phyloP scores from a whole-genome alignment of 2,797 vertebrate species.

The Lepus townsendii region DNA sequence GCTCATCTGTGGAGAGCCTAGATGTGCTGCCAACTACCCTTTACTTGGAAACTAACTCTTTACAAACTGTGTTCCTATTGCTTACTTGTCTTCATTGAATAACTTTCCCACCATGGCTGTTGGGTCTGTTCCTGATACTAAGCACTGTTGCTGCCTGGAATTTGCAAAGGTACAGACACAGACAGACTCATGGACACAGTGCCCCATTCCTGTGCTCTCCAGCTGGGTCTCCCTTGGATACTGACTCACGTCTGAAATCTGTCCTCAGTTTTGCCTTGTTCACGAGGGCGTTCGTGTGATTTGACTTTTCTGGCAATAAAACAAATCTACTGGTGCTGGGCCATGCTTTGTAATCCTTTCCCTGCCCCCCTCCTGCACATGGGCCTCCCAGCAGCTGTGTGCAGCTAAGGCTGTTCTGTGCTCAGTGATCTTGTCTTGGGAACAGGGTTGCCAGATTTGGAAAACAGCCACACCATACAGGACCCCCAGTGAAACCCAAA shows the following conservation, averaged over 20 bases:
- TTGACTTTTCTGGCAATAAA: neutral
- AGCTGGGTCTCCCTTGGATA: neutral
- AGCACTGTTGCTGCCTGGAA: neutral
- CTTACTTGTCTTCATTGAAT: neutral
- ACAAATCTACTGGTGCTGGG: neutral
- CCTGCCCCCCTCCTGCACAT: too few relatives aligned
- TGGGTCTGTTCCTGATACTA: neutral
- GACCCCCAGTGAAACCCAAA: neutral
- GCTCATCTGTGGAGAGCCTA: neutral
- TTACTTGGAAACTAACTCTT: neutral
- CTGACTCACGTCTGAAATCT: neutral
- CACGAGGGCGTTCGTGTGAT: neutral
- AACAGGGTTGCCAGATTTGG: neutral
- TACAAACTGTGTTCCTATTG: neutral
- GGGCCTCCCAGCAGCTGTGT: neutral
- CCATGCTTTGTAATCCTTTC: fast-evolving
- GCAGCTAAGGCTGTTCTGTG: neutral
- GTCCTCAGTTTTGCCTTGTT: neutral
- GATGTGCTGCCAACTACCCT: neutral
- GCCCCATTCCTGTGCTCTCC: neutral
- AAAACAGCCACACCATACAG: neutral
- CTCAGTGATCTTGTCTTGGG: neutral
- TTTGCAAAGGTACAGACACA: neutral
- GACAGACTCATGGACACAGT: neutral
- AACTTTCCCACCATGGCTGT: neutral